These are phyloP conservation scores for Agelaius phoeniceus DNA, from an alignment of 2,113 vertebrate genomes.

Conservation along the genomic window DNA sequence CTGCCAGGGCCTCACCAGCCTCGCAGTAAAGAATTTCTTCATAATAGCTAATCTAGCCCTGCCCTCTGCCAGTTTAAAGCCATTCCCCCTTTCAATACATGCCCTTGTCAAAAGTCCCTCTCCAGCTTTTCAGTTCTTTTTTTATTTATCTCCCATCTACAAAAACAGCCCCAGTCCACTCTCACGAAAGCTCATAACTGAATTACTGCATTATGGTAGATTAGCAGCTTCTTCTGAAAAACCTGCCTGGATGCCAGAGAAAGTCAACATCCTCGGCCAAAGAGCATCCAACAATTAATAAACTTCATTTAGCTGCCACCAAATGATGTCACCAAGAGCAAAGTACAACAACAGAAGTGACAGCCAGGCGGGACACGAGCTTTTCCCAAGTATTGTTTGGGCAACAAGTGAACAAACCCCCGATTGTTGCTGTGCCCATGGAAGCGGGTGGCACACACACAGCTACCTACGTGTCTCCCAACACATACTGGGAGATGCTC, in stretches of 20 bases:
- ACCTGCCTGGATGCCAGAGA: neutral
- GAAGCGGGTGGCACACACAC: neutral
- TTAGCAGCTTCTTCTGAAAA: neutral
- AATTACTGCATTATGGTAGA: neutral
- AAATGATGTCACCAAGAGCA: slow-evolving; percentile 3
- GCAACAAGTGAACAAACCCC: neutral
- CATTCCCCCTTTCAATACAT: neutral
- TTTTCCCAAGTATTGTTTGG: neutral
- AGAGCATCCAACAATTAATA: neutral
- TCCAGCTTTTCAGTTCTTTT: neutral
- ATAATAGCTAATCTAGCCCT: neutral
- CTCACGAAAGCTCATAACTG: neutral
- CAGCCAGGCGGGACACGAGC: neutral
- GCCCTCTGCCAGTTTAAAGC: neutral
- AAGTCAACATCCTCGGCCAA: slow-evolving; percentile 36
- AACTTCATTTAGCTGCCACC: neutral
- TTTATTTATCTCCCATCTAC: neutral
- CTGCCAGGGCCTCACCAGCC: neutral
- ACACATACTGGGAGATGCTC: slow-evolving; percentile 1
- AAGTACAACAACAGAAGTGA: slow-evolving; percentile 48
- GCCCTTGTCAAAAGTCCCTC: neutral
- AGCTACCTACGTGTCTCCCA: neutral
- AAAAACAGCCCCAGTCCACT: neutral
- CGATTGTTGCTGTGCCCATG: neutral
- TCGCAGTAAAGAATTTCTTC: neutral